Percentiles rank a stretch among this genome's conserved stretches.
phyloP scores from a whole-genome alignment of 2,888 invertebrate species.

The Lasioglossum figueresi region DNA sequence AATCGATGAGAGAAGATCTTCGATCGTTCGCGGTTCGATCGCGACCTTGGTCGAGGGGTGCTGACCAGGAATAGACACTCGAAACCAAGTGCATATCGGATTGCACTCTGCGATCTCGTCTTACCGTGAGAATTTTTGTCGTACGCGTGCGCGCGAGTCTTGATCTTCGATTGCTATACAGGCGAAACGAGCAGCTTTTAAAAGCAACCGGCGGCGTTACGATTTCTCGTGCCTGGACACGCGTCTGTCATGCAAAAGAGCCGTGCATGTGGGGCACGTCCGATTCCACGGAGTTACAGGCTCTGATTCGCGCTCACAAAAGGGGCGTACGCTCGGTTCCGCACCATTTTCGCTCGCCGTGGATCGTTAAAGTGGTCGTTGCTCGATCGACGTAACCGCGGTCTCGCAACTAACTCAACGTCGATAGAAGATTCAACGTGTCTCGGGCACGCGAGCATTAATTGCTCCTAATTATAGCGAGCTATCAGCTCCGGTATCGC shows the following conservation, averaged over 20 bases:
- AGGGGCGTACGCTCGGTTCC: constrained; percentile 36
- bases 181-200: constrained; percentile 5
- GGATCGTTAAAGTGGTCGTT: constrained; percentile 28
- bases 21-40: constrained; percentile 35
- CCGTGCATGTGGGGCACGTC: constrained; percentile 31
- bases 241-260: background rate
- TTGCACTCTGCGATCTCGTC: constrained; percentile 72
- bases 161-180: background rate
- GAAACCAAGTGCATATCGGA: constrained; percentile 75
- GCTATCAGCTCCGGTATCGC: constrained; percentile 41
- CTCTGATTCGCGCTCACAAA: constrained; percentile 51
- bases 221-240: background rate
- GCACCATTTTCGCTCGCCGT: constrained; percentile 46
- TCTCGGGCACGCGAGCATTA: constrained; percentile 49
- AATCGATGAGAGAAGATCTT: constrained; percentile 30
- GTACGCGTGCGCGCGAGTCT: background rate
- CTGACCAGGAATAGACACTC: constrained; percentile 70
- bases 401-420: constrained; percentile 20
- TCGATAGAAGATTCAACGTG: constrained; percentile 20
- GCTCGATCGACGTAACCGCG: constrained; percentile 44
- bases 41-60: constrained; percentile 54
- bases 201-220: background rate
- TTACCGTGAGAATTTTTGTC: constrained; percentile 70
- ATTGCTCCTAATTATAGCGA: constrained; percentile 57
- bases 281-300: constrained; percentile 55